These are phyloP conservation scores for Falco cherrug DNA, from an alignment of 2,797 vertebrate genomes.

Conservation along the genomic window DNA sequence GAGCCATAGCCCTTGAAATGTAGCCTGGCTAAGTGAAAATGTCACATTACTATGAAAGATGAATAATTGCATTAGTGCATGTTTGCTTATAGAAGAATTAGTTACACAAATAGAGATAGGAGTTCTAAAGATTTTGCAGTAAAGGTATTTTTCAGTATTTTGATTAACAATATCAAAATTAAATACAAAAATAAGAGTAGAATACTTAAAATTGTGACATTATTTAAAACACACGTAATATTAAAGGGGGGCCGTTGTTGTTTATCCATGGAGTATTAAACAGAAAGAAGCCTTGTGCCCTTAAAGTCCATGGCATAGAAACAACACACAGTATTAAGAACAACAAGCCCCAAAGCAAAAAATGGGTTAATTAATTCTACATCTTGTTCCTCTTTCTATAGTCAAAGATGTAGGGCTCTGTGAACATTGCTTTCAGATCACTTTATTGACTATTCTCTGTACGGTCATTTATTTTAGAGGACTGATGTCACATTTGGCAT, in stretches of 20 bases:
- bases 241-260: not conserved
- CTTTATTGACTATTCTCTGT: slow-evolving; percentile 86
- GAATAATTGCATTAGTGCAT: not conserved
- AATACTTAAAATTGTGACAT: not conserved
- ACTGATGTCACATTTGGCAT: slow-evolving; percentile 80
- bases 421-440: slow-evolving; percentile 84
- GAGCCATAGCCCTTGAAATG: not conserved
- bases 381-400: slow-evolving; percentile 56
- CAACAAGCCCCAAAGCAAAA: slow-evolving; percentile 61
- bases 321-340: not conserved
- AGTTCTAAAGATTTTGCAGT: not conserved
- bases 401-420: slow-evolving; percentile 76
- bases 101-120: not conserved
- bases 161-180: not conserved
- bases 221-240: not conserved
- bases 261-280: slow-evolving; percentile 3
- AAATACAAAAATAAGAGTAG: not conserved
- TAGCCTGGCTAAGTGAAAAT: not conserved
- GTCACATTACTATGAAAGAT: not conserved
- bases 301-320: not conserved
- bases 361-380: slow-evolving; percentile 78
- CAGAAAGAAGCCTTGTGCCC: not conserved
- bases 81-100: not conserved
- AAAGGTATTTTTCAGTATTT: not conserved
- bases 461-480: slow-evolving; percentile 83